These are phyloP conservation scores for Diplogasteroides magnus DNA, from an alignment of 1,140 invertebrate species.

Conservation along the genomic window DNA sequence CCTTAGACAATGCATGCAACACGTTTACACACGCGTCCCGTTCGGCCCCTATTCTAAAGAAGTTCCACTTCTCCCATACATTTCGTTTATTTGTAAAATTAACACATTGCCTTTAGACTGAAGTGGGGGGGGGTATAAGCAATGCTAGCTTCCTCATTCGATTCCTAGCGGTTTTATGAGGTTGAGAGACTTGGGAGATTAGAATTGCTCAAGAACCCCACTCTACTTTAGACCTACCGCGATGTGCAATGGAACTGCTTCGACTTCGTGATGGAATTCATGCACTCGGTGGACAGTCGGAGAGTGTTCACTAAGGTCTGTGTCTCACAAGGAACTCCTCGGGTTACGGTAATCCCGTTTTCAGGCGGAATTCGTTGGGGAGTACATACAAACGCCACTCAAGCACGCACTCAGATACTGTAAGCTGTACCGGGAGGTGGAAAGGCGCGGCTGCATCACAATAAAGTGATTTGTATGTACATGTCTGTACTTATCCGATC, in stretches of 20 bases:
- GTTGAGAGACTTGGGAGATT: background rate
- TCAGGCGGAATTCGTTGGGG: slow-evolving; percentile 7
- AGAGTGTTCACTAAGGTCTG: background rate
- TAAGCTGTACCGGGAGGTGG: slow-evolving; percentile 11
- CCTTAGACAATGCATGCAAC: too few species aligned
- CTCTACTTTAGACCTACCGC: slow-evolving; percentile 5
- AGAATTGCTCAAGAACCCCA: background rate
- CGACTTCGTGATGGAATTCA: slow-evolving; percentile 23
- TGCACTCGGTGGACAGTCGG: slow-evolving; percentile 10
- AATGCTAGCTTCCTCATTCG: background rate
- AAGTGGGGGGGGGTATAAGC: background rate
- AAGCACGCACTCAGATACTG: slow-evolving; percentile 16
- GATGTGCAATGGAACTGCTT: slow-evolving; percentile 24
- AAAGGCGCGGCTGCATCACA: background rate
- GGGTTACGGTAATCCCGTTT: slow-evolving; percentile 4
- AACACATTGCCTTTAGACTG: background rate
- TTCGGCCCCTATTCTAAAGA: background rate
- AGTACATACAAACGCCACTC: slow-evolving; percentile 4
- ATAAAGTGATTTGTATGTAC: too few species aligned
- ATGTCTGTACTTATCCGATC: too few species aligned
- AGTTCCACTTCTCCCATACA: background rate
- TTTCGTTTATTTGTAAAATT: background rate
- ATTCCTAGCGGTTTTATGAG: background rate
- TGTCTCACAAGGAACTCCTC: too few species aligned
- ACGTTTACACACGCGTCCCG: too few species aligned